Evolutionary conservation across 2,113 vertebrate genomes (phyloP).

Genomic region (Lamprotornis superbus): DNA sequence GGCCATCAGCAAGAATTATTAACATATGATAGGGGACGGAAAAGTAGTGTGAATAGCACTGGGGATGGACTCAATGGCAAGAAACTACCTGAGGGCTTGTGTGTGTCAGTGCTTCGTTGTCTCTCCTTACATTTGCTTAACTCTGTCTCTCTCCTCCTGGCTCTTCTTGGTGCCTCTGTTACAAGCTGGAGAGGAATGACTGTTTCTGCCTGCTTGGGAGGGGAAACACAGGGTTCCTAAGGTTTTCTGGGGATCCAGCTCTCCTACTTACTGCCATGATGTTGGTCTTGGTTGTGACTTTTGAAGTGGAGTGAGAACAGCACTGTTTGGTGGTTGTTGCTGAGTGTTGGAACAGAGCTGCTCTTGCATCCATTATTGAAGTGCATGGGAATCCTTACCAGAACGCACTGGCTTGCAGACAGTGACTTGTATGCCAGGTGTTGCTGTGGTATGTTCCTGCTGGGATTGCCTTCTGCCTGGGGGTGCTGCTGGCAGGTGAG

Average conservation of each 20-base stretch:
- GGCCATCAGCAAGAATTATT: not conserved
- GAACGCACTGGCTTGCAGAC: not conserved
- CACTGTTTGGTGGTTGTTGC: not conserved
- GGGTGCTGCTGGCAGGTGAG: not conserved
- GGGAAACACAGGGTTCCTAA: not conserved
- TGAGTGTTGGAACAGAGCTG: rapidly evolving
- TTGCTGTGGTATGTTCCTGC: not conserved
- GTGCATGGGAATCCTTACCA: not conserved
- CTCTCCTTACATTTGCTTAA: not conserved
- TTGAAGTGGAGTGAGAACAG: not conserved
- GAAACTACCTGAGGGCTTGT: not conserved
- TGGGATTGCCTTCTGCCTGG: not conserved
- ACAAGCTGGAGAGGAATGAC: rapidly evolving
- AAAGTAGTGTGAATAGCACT: not conserved
- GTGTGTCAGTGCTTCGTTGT: not conserved
- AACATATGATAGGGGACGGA: not conserved
- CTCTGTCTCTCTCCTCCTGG: not conserved
- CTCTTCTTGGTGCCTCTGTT: not conserved
- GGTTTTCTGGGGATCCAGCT: not conserved
- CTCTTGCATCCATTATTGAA: not conserved
- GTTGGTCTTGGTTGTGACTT: not conserved
- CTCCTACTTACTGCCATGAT: not conserved
- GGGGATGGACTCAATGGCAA: not conserved
- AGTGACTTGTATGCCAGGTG: not conserved
- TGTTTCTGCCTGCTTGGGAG: not conserved